Base-by-base conservation (phyloP, 2,888 invertebrate species). In the Volucella zonaria region DNA sequence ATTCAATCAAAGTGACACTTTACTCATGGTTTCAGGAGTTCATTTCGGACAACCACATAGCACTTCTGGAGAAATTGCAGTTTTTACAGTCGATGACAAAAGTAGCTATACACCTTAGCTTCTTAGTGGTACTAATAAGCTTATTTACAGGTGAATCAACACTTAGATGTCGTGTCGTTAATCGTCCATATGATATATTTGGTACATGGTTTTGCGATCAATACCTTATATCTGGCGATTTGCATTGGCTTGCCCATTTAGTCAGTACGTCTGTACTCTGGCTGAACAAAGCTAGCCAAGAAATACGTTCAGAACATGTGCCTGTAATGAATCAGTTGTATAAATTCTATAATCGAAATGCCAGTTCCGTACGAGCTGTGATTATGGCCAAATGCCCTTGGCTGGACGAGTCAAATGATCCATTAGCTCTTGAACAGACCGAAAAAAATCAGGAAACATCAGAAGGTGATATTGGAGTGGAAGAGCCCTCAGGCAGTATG, bases 161-260 rank as follows among this genome's bases (percentile, higher is more conserved):
- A 87, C 92, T 95, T 45, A 94, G 95, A 87, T 95, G 96, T 88
- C 93, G 96, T 64, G 95, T 96, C 8, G 93, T 94, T 61, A 97
- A 96, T 92, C 96, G 96, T 88, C 97, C 97, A 0, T 97, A 96
- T 89, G 97, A 97, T 90, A 95, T 97, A 87, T 97, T 97, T 92
- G 97, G 97, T 9, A 95, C 96, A n/a, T 97, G 97, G 97, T 96
- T 95, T 89, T 96, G 95, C 89, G 96, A 96, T 89, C 94, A 94
- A 87, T 95, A 96, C 90, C 92, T 97, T 10, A 92, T 97, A 51
- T 96, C 96, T 9, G 97, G 96, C 1, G 95, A 96, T 89, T 92
- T 96, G n/a, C 94, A 95, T 89, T 96, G 96, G 95, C 91, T 96
- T 67, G 96, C 95, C 0, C 95, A 96, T 90, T 92, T 95, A 87